Base-by-base conservation (phyloP, 2,888 invertebrate species). In the Philhelius pedissequus region DNA sequence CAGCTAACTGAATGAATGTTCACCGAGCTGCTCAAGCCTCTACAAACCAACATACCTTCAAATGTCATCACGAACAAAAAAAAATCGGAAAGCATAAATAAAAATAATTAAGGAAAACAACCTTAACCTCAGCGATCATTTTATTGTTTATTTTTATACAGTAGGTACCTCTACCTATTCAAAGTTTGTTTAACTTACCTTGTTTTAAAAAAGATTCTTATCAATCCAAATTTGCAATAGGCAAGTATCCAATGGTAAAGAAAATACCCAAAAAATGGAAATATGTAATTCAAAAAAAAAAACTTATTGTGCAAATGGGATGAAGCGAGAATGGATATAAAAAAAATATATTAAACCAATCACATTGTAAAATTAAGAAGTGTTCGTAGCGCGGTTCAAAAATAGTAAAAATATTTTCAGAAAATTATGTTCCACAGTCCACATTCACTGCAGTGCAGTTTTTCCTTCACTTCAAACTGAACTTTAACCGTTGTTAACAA, bases 361-460 rank as follows among this genome's bases (percentile, higher is more conserved):
- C 66, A 76, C 80, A 76, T 84, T 80, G 52, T 70, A 56, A 69
- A 79, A 40, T 60, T 64, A 32, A 43, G 32, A 48, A 70, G 79
- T 79, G 20, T n/a, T 13, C 25, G 43, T 56, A 25, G 25, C 48
- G 62, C 25, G 30, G 54, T 22, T 38, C 20, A 30, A 38, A 38
- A 38, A 50, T 9, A 50, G 35, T 52, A 20, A 35, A 45, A 64
- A 56, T 58, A 64, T 43, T 54, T 73, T 38, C n/a, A n/a, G 27
- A 38, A 27, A 71, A 66, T 22, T 56, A 27, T 64, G 71, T 80
- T 80, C 75, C 75, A 80, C 80, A 68, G 18, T 84, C 80, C 75
- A 83, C 78, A 79, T 83, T 83, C 79, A 84, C 84, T 20, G 13
- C n/a, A 40, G 18, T 64, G 69, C 35, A 62, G 40, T 2, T 54